A percentile compares a stretch with the other conserved stretches of the same genome.
Conservation (phyloP, 2,113 vertebrate genomes). For the Heterotis niloticus region DNA sequence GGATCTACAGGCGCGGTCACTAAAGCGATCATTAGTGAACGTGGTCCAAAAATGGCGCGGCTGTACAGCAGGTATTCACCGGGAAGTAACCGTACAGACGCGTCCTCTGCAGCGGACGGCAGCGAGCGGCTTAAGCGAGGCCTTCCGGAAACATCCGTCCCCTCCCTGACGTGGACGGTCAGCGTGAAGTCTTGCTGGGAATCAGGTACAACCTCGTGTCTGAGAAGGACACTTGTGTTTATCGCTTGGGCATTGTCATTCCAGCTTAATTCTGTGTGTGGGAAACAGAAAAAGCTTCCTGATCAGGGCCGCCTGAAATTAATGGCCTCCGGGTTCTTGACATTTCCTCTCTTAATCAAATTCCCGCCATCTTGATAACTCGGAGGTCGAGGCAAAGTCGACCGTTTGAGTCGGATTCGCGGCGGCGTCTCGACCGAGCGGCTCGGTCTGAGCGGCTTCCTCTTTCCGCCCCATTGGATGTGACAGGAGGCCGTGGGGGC, state of each 20-base stretch:
- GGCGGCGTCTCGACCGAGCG: constrained; percentile 52
- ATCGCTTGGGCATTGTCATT: constrained; percentile 15
- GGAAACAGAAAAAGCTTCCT: not conserved
- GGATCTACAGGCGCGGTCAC: no score
- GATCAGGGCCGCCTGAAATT: constrained; percentile 1
- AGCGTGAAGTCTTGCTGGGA: no score
- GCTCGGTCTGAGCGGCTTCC: constrained; percentile 39
- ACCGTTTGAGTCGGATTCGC: constrained; percentile 43
- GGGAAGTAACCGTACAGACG: no score
- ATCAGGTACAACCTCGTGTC: no score
- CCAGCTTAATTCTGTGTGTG: constrained; percentile 3
- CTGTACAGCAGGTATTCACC: no score
- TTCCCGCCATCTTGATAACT: constrained; percentile 49
- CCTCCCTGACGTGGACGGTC: no score
- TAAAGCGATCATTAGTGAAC: no score
- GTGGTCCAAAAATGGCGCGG: no score
- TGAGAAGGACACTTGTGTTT: not conserved
- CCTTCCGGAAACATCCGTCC: no score
- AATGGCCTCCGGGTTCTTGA: constrained; percentile 34
- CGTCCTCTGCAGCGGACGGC: no score
- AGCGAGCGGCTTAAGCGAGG: no score
- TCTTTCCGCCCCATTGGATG: constrained; percentile 32
- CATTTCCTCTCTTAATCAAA: constrained; percentile 40
- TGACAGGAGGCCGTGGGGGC: not conserved
- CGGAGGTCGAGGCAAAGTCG: constrained; percentile 50